Percentiles rank a stretch among this genome's conserved stretches.
phyloP scores from a whole-genome alignment of 1,140 invertebrate species.

The Anagrus nilaparvatae region DNA sequence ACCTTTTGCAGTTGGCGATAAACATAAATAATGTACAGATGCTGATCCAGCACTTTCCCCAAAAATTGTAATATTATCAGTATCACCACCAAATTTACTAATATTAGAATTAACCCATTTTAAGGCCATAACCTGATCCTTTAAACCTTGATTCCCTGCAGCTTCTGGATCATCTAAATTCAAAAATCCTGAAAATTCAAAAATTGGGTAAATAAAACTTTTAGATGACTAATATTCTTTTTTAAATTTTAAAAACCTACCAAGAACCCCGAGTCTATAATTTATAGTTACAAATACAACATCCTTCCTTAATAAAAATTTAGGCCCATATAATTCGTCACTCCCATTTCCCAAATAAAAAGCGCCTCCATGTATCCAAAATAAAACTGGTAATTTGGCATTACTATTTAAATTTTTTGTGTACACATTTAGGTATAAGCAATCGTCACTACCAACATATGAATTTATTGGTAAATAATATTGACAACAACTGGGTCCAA shows the following conservation, averaged over 20 bases:
- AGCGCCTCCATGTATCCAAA: not conserved
- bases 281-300: constrained; percentile 57
- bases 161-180: constrained; percentile 47
- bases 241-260: too few relatives aligned
- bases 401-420: not conserved
- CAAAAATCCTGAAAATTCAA: constrained; percentile 7
- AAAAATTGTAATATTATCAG: constrained; percentile 84
- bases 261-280: constrained; percentile 53
- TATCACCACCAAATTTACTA: constrained; percentile 81
- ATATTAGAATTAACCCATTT: constrained; percentile 89
- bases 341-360: constrained; percentile 44
- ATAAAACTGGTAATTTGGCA: not conserved
- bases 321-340: constrained; percentile 29
- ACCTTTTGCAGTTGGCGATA: too few relatives aligned
- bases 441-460: not conserved
- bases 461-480: not conserved
- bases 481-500: not conserved
- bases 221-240: too few relatives aligned
- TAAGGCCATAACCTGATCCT: constrained; percentile 85
- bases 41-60: constrained; percentile 83
- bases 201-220: not conserved
- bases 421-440: not conserved
- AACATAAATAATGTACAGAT: too few relatives aligned
- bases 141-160: constrained; percentile 71
- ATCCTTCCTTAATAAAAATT: constrained; percentile 41